These are phyloP conservation scores for Drosophila kanekoi DNA, from an alignment of 2,888 invertebrate species.

Conservation along the genomic window DNA sequence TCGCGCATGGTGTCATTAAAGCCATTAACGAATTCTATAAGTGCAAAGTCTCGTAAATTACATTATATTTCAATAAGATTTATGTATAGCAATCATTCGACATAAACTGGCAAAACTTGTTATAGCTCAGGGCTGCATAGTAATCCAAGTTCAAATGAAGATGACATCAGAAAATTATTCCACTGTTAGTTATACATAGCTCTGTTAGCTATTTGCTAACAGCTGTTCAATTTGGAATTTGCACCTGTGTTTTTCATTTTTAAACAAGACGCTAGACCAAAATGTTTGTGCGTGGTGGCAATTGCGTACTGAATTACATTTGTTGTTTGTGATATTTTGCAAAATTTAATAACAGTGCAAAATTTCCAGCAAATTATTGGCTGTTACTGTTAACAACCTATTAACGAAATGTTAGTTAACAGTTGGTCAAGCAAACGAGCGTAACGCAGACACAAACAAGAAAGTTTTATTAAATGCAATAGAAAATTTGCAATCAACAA, in stretches of 20 bases:
- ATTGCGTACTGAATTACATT: background rate
- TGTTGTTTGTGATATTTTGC: background rate
- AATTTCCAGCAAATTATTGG: background rate
- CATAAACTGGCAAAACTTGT: background rate
- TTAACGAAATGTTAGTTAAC: conserved; percentile 22
- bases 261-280: background rate
- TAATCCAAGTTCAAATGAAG: background rate
- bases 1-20: too few relatives aligned
- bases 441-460: conserved; percentile 28
- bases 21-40: too few relatives aligned
- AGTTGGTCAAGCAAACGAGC: conserved; percentile 10
- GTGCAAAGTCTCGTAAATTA: too few relatives aligned
- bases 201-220: background rate
- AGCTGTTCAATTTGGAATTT: background rate
- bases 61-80: too few relatives aligned
- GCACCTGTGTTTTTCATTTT: background rate
- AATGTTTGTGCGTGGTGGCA: background rate
- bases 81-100: too few relatives aligned
- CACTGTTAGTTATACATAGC: background rate
- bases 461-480: conserved; percentile 40
- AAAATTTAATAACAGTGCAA: background rate
- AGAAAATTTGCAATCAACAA: conserved; percentile 30
- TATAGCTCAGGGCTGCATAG: background rate
- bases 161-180: background rate
- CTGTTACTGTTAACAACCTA: conserved; percentile 1